phyloP scores from a whole-genome alignment of 2,113 vertebrate genomes.

The Mirza zaza region DNA sequence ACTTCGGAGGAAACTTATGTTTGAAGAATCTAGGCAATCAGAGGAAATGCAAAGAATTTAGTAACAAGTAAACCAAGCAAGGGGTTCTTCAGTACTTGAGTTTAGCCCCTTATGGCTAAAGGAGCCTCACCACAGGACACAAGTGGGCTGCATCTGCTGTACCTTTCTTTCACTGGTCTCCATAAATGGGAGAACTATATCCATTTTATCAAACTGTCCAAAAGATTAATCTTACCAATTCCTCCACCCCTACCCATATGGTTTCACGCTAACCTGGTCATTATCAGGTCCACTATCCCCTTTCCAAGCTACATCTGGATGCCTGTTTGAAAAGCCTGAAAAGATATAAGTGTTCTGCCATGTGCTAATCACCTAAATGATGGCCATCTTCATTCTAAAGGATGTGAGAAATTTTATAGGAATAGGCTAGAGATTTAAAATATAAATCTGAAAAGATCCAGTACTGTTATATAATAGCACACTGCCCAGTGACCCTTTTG shows the following conservation, averaged over 20 bases:
- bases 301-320: background rate
- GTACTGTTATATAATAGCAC: background rate
- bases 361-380: background rate
- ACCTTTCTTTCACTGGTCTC: background rate
- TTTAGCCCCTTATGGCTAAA: background rate
- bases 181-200: background rate
- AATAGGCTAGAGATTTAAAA: constrained; percentile 38
- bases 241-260: too few species aligned
- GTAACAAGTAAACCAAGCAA: background rate
- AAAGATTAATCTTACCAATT: background rate
- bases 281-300: background rate
- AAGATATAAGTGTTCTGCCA: background rate
- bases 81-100: background rate
- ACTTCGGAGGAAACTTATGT: background rate
- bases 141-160: background rate
- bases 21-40: background rate
- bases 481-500: background rate
- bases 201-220: background rate
- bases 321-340: background rate
- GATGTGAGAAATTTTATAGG: background rate
- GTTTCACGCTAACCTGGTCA: background rate
- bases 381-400: constrained; percentile 22
- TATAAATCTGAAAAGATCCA: background rate
- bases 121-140: background rate
- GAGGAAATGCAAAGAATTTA: constrained; percentile 20